These are phyloP conservation scores for Pedicia rivosa DNA, from an alignment of 2,888 invertebrate species.

Conservation along the genomic window DNA sequence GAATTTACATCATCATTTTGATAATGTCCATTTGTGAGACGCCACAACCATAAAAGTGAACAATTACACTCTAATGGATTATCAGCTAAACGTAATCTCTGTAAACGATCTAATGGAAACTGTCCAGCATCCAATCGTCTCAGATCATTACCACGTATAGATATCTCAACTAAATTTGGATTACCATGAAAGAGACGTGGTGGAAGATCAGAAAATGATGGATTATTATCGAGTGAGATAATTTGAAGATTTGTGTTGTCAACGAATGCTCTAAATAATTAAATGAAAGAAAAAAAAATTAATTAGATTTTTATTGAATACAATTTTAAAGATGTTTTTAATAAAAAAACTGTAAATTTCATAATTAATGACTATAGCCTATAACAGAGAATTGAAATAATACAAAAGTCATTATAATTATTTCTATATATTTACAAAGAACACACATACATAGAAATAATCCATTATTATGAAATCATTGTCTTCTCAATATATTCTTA, in stretches of 20 bases:
- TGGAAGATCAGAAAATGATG: constrained; percentile 56
- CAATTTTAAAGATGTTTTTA: too few species aligned
- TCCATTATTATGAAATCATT: too few species aligned
- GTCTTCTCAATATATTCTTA: too few species aligned
- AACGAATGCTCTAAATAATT: constrained; percentile 48
- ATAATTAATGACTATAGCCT: too few species aligned
- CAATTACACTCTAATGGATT: constrained; percentile 80
- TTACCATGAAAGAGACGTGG: constrained; percentile 71
- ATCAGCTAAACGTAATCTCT: constrained; percentile 57
- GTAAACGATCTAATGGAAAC: constrained; percentile 65
- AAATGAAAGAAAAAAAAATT: constrained; percentile 6
- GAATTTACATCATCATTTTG: background rate
- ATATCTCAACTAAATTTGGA: constrained; percentile 57
- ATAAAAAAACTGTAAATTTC: too few species aligned
- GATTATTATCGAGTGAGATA: constrained; percentile 63
- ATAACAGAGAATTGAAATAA: too few species aligned
- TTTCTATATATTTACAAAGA: too few species aligned
- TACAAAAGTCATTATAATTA: too few species aligned
- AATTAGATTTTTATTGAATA: too few species aligned
- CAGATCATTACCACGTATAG: constrained; percentile 58
- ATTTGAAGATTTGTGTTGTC: constrained; percentile 71
- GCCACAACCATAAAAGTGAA: constrained; percentile 75
- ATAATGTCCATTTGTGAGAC: constrained; percentile 31
- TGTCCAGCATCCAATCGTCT: constrained; percentile 62
- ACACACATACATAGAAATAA: too few species aligned